A percentile compares a stretch with the other conserved stretches of the same genome.
Evolutionary conservation across 2,113 vertebrate genomes (phyloP).

Genomic region (Spheniscus mendiculus): DNA sequence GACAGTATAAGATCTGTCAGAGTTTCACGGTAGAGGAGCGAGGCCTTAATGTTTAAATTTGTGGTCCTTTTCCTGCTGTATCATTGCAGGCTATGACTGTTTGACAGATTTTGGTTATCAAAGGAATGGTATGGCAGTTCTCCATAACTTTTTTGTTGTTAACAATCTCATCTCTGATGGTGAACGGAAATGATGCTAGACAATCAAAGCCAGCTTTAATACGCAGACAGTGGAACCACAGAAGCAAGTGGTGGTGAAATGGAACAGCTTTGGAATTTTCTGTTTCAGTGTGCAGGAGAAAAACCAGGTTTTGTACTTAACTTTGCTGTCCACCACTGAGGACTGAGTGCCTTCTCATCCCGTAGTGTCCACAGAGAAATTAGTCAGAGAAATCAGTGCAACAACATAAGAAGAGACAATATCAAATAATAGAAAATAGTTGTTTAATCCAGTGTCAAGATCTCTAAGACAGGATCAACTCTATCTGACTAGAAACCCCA

Average conservation of each 20-base stretch:
- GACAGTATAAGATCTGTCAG: neutral
- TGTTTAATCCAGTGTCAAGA: neutral
- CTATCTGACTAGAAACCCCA: neutral
- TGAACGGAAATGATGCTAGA: neutral
- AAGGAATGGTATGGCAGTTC: neutral
- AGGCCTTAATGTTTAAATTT: neutral
- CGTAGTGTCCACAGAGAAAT: neutral
- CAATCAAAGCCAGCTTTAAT: neutral
- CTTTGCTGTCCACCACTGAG: neutral
- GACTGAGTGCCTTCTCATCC: neutral
- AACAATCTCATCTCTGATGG: neutral
- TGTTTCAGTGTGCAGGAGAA: neutral
- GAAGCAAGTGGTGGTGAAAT: neutral
- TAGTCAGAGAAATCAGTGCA: neutral
- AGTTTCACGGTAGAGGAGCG: neutral
- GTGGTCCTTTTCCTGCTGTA: neutral
- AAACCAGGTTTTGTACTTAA: neutral
- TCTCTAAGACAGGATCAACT: neutral
- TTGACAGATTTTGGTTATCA: neutral
- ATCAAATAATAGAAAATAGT: neutral
- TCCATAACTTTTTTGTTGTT: neutral
- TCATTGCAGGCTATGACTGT: neutral
- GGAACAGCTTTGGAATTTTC: neutral
- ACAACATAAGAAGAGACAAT: neutral
- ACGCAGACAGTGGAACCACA: fast-evolving